Evolutionary conservation across 2,888 invertebrate species (phyloP).

Genomic region (Sabellastarte sp.): DNA sequence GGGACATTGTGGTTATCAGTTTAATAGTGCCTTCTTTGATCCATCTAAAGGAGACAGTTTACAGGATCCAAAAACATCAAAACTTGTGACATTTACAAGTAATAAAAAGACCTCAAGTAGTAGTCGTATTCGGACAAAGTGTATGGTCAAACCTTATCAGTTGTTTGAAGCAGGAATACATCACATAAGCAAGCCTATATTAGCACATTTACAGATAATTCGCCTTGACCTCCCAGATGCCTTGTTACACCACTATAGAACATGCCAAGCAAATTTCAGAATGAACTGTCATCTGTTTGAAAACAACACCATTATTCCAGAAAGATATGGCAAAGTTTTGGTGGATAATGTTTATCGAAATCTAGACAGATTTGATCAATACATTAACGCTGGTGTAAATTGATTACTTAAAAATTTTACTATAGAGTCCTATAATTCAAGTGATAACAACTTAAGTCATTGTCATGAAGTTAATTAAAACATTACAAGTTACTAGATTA

Average conservation of each 20-base stretch:
- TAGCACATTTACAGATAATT: slow-evolving; percentile 40
- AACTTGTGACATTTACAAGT: not conserved
- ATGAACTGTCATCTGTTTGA: slow-evolving; percentile 17
- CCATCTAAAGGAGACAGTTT: too few relatives aligned
- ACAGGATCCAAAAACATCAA: not conserved
- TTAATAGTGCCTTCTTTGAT: slow-evolving; percentile 51
- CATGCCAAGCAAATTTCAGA: slow-evolving; percentile 44
- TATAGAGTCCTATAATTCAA: too few relatives aligned
- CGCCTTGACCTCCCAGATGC: slow-evolving; percentile 33
- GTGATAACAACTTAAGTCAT: too few relatives aligned
- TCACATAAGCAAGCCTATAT: slow-evolving; percentile 54
- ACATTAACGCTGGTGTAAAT: too few relatives aligned
- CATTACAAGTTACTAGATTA: too few relatives aligned
- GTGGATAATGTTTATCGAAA: not conserved
- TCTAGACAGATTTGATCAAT: not conserved
- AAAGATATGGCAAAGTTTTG: not conserved
- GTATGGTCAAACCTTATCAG: slow-evolving; percentile 54
- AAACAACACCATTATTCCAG: not conserved
- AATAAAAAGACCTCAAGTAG: slow-evolving; percentile 13
- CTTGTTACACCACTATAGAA: slow-evolving; percentile 48
- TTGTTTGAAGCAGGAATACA: slow-evolving; percentile 58
- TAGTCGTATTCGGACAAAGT: slow-evolving; percentile 54
- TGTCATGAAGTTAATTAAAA: too few relatives aligned
- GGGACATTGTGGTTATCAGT: slow-evolving; percentile 38
- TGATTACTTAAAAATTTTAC: too few relatives aligned